Base-by-base conservation (phyloP, 2,113 vertebrate species). In the Ibidorhyncha struthersii region DNA sequence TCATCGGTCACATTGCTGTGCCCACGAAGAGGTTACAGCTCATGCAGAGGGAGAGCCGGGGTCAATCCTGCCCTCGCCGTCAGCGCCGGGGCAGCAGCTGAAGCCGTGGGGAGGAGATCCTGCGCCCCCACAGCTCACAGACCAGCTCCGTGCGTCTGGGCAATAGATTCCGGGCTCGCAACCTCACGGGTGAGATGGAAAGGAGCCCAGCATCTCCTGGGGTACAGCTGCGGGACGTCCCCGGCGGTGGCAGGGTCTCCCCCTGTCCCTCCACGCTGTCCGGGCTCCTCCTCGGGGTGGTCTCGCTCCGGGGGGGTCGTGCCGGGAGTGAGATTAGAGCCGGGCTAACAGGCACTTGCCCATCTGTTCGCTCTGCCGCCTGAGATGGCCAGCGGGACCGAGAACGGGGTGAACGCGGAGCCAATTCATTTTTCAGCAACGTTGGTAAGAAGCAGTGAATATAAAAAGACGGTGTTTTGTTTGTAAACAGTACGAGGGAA, bases 241-340 rank as follows among this genome's bases (percentile, higher is more conserved):
- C 38, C 1, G 1, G 26, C 0, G 6, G 29, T 3, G 19, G 73
- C 50, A 43, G 32, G 20, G 38, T 73, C 69, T 78, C 56, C 21
- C 9, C 9, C 14, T 18, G 32, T 36, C 4, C 2, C 66, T 62
- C 26, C 18, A 3, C 6, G 4, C 65, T 61, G n/a, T 27, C 65
- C 0, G 0, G 1, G 63, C n/a, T 71, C 1, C 0, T 32, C 47
- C 5, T 0, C 0, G 9, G 14, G 4, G 69, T 41, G 21, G 19
- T 41, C 92, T 78, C 55, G 27, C 29, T 2, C 40, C 41, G 43
- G 36, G 45, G 45, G 40, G 22, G 52, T 59, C 38, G 9, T 80
- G 25, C 16, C 0, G 3, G 58, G 50, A 74, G 34, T 29, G 27
- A 70, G 61, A 12, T n/a, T 36, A 79, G 70, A 61, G 2, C 3